These are phyloP conservation scores for Chymomyza costata DNA, from an alignment of 1,140 invertebrate species.

Conservation along the genomic window DNA sequence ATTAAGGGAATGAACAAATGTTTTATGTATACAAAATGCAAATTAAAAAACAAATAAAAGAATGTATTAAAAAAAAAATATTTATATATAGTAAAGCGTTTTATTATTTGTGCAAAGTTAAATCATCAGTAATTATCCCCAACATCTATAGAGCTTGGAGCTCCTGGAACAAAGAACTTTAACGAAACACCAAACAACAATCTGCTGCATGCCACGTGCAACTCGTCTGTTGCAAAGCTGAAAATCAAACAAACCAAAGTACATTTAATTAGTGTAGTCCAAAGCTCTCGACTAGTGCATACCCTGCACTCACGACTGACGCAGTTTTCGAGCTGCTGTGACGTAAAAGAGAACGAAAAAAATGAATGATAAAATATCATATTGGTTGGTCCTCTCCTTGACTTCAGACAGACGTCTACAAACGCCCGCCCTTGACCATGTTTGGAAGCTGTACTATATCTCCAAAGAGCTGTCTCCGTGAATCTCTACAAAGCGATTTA, in stretches of 20 bases:
- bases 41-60: constrained; percentile 28
- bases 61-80: constrained; percentile 18
- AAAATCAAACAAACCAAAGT: constrained; percentile 65
- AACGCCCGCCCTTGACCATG: too few relatives aligned
- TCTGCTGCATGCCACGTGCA: constrained; percentile 10
- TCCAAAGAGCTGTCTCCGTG: too few relatives aligned
- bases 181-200: constrained; percentile 9
- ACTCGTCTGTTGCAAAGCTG: constrained; percentile 59
- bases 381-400: too few relatives aligned
- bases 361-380: too few relatives aligned
- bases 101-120: background rate
- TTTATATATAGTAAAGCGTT: constrained; percentile 7
- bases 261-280: constrained; percentile 63
- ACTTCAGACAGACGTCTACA: too few relatives aligned
- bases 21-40: constrained; percentile 50
- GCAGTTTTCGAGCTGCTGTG: too few relatives aligned
- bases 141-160: background rate
- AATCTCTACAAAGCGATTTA: too few relatives aligned
- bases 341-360: too few relatives aligned
- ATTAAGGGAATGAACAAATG: constrained; percentile 54
- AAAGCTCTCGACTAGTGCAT: too few relatives aligned
- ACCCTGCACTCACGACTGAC: too few relatives aligned
- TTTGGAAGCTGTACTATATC: too few relatives aligned
- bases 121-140: constrained; percentile 9
- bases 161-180: too few relatives aligned